Evolutionary conservation across 2,113 vertebrate genomes (phyloP).

Genomic region (Hyaena hyaena): DNA sequence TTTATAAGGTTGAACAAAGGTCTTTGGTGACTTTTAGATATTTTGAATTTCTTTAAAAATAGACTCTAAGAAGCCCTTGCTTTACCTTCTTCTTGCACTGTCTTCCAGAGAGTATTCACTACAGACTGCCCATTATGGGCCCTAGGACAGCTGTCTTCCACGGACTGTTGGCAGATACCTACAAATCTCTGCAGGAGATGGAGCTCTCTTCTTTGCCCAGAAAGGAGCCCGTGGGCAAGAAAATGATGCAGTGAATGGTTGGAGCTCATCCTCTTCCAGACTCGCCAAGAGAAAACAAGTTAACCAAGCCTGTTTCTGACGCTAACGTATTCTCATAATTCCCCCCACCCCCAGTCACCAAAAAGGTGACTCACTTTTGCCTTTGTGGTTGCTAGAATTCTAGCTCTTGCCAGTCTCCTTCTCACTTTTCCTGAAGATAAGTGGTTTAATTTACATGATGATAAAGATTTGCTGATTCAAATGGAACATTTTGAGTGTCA

Average conservation of each 20-base stretch:
- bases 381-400: not conserved
- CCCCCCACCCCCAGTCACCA: not conserved
- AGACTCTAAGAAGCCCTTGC: not conserved
- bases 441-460: not conserved
- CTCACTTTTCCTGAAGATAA: not conserved
- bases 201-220: not conserved
- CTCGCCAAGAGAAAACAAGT: not conserved
- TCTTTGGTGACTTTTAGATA: not conserved
- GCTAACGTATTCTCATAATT: not conserved
- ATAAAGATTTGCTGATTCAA: constrained; percentile 3
- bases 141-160: constrained; percentile 65
- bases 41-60: not conserved
- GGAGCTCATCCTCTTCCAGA: not conserved
- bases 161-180: not conserved
- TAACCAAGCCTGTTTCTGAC: not conserved
- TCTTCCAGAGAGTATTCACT: not conserved
- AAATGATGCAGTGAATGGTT: not conserved
- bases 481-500: not conserved
- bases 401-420: not conserved
- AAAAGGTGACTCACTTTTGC: not conserved
- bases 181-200: not conserved
- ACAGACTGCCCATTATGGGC: constrained; percentile 67
- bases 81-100: not conserved
- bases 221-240: not conserved
- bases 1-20: not conserved